These are phyloP conservation scores for Cordylochernes scorpioides DNA, from an alignment of 2,888 invertebrate genomes.

Conservation along the genomic window DNA sequence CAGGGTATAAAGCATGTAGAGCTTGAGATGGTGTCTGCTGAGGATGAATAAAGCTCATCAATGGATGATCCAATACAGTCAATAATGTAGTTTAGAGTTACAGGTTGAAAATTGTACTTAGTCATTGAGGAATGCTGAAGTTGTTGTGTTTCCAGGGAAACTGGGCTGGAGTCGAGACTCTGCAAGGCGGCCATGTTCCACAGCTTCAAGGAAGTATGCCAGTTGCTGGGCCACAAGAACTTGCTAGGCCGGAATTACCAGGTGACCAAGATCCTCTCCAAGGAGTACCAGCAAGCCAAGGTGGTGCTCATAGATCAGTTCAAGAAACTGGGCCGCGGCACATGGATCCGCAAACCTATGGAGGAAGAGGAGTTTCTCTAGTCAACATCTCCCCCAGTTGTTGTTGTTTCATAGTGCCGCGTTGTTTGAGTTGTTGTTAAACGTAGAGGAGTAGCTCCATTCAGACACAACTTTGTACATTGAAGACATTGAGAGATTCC, in stretches of 20 bases:
- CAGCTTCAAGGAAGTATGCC: conserved; percentile 11
- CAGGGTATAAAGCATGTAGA: too few species aligned
- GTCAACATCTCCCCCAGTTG: too few species aligned
- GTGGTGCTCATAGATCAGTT: conserved; percentile 19
- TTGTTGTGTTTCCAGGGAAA: background rate
- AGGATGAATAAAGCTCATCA: too few species aligned
- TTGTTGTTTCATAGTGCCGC: too few species aligned
- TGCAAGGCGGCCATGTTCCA: conserved; percentile 13
- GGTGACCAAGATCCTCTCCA: conserved; percentile 17
- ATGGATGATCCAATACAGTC: too few species aligned
- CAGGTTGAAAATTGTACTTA: too few species aligned
- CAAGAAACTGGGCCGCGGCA: conserved; percentile 19
- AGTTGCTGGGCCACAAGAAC: conserved; percentile 10
- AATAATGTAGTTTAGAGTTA: too few species aligned
- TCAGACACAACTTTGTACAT: too few species aligned
- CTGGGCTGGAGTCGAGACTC: conserved; percentile 11
- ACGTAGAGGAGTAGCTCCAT: too few species aligned
- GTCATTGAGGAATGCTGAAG: background rate
- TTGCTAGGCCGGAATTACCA: conserved; percentile 12
- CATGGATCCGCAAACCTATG: conserved; percentile 22
- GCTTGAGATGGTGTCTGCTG: too few species aligned
- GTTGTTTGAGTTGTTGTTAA: too few species aligned
- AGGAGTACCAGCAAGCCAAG: conserved; percentile 20
- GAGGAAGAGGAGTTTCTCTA: conserved; percentile 22
- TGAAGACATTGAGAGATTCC: too few species aligned